Conservation (phyloP, 2,797 vertebrate genomes). For the Tadarida brasiliensis region DNA sequence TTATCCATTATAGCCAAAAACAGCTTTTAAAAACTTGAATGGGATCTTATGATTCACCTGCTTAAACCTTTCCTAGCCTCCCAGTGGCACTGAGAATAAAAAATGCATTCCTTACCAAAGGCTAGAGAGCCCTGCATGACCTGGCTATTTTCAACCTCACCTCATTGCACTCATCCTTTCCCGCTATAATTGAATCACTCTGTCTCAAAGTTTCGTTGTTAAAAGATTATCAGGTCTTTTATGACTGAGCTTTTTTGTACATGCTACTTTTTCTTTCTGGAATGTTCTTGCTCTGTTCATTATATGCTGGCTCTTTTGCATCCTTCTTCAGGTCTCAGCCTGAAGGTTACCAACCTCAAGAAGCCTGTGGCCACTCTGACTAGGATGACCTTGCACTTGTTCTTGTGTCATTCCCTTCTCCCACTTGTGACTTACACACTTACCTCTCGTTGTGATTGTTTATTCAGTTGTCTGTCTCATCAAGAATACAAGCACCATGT, state of each 20-base stretch:
- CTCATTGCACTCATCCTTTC: neutral
- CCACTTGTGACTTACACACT: neutral
- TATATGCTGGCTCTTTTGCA: neutral
- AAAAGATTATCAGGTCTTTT: neutral
- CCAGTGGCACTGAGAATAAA: neutral
- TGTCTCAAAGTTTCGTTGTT: neutral
- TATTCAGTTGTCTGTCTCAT: neutral
- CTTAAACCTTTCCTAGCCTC: neutral
- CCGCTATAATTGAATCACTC: neutral
- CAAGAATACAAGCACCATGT: neutral
- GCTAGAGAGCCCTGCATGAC: neutral
- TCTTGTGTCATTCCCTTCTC: neutral
- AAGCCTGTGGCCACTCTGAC: neutral
- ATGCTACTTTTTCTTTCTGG: neutral
- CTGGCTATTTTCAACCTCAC: neutral
- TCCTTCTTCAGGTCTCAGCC: neutral
- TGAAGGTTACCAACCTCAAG: neutral
- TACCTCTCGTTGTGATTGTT: neutral
- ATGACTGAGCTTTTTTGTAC: neutral
- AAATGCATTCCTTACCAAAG: neutral
- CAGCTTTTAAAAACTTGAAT: conserved; percentile 1
- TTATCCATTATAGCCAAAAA: neutral
- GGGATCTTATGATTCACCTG: neutral
- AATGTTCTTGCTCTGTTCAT: neutral
- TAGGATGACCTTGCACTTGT: neutral